A percentile compares a stretch with the other conserved stretches of the same genome.
phyloP scores from a whole-genome alignment of 2,113 vertebrate species.

The Deroptyus accipitrinus region DNA sequence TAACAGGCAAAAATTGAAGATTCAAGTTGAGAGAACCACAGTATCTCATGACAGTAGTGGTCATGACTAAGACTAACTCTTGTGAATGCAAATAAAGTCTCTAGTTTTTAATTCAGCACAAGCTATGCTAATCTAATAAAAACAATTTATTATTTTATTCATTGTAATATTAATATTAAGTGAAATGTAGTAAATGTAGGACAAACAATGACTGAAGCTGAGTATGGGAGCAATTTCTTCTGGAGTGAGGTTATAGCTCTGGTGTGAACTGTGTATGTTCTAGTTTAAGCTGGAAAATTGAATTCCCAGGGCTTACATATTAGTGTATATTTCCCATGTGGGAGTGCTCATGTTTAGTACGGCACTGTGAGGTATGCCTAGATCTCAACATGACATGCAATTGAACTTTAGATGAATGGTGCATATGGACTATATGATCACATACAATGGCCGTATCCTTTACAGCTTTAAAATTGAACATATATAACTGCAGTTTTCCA shows the following conservation, averaged over 20 bases:
- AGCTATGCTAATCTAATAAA: not conserved
- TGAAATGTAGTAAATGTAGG: not conserved
- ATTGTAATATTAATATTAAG: not conserved
- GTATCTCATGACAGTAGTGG: not conserved
- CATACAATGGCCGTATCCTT: fast-evolving
- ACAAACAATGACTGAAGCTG: not conserved
- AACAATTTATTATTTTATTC: not conserved
- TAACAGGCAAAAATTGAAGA: not conserved
- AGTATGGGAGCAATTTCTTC: not conserved
- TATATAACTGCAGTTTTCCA: not conserved
- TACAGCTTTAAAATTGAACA: not conserved
- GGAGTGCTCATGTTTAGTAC: not conserved
- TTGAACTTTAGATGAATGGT: not conserved
- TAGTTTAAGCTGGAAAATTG: not conserved
- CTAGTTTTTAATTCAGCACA: not conserved
- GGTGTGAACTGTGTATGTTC: not conserved
- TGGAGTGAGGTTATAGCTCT: not conserved
- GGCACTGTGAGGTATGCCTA: fast-evolving
- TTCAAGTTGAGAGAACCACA: not conserved
- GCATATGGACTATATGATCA: not conserved
- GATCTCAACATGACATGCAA: not conserved
- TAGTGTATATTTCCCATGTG: not conserved
- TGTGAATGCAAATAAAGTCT: not conserved
- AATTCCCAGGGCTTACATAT: not conserved
- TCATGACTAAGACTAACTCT: not conserved